These are phyloP conservation scores for Polydrusus cervinus DNA, from an alignment of 2,888 invertebrate genomes.

Conservation along the genomic window DNA sequence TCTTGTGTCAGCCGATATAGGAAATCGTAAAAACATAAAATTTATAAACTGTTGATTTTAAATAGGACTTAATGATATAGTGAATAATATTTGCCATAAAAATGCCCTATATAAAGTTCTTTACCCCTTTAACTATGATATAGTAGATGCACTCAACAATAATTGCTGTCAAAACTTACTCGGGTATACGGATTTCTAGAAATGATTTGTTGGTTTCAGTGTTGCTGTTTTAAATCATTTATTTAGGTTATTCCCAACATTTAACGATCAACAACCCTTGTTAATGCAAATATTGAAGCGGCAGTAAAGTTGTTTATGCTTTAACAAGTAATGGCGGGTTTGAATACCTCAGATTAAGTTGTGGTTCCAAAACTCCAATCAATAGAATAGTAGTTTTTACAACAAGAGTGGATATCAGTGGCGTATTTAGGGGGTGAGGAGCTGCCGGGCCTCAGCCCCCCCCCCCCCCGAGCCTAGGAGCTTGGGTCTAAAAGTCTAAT, in stretches of 20 bases:
- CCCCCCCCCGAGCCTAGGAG: too few relatives aligned
- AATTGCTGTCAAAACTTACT: constrained; percentile 4
- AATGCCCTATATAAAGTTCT: constrained; percentile 16
- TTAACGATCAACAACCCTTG: constrained; percentile 15
- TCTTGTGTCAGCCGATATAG: too few relatives aligned
- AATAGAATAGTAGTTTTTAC: too few relatives aligned
- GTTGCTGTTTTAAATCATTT: constrained; percentile 6
- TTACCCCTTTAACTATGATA: constrained; percentile 7
- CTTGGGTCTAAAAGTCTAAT: too few relatives aligned
- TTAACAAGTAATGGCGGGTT: not conserved
- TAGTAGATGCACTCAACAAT: constrained; percentile 3
- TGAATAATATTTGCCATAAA: too few relatives aligned
- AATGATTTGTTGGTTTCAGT: constrained; percentile 8
- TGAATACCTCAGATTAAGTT: not conserved
- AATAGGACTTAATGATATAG: too few relatives aligned
- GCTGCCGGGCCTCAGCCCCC: too few relatives aligned
- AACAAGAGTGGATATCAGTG: too few relatives aligned
- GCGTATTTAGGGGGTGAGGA: too few relatives aligned
- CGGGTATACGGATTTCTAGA: constrained; percentile 4
- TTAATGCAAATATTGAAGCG: not conserved
- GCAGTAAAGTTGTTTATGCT: not conserved
- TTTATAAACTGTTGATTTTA: too few relatives aligned
- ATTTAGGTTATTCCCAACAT: constrained; percentile 12
- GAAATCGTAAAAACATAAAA: too few relatives aligned
- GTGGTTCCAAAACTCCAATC: too few relatives aligned